Percentiles rank a stretch among this genome's conserved stretches.
phyloP scores from a whole-genome alignment of 1,140 invertebrate species.

The Procambarus clarkii region DNA sequence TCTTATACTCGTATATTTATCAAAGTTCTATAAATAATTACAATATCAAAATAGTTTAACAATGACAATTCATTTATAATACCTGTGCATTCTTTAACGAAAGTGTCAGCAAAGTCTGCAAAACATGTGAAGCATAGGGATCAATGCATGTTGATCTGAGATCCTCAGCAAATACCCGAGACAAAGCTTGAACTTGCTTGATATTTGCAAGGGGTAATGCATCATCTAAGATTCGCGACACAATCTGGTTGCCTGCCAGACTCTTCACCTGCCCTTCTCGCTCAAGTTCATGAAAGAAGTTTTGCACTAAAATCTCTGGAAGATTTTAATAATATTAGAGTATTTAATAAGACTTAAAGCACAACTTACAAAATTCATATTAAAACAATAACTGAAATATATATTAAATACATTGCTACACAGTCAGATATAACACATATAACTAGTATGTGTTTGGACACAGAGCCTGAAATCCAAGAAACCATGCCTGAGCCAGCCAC shows the following conservation, averaged over 20 bases:
- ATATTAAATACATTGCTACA: not conserved
- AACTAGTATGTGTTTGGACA: not conserved
- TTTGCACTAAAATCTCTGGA: constrained; percentile 53
- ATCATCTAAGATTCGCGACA: constrained; percentile 53
- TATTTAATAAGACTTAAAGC: not conserved
- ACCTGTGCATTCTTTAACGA: constrained; percentile 55
- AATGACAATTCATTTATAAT: not conserved
- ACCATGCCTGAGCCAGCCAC: no score
- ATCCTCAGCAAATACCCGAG: constrained; percentile 21
- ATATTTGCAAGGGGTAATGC: constrained; percentile 32
- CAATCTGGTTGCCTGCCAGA: constrained; percentile 52
- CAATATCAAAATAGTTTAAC: not conserved
- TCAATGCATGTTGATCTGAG: constrained; percentile 39
- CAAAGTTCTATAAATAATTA: no score
- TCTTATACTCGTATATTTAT: no score
- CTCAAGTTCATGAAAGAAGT: constrained; percentile 47
- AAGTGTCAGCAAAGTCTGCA: constrained; percentile 53
- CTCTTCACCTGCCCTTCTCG: constrained; percentile 36
- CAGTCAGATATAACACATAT: not conserved
- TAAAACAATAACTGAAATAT: not conserved
- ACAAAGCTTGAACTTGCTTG: constrained; percentile 29
- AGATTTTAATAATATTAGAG: not conserved
- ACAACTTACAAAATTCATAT: not conserved
- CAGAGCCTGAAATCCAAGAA: no score
- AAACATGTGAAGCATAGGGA: constrained; percentile 54